phyloP scores from a whole-genome alignment of 2,888 invertebrate genomes.

The Polylopha cassiicola region DNA sequence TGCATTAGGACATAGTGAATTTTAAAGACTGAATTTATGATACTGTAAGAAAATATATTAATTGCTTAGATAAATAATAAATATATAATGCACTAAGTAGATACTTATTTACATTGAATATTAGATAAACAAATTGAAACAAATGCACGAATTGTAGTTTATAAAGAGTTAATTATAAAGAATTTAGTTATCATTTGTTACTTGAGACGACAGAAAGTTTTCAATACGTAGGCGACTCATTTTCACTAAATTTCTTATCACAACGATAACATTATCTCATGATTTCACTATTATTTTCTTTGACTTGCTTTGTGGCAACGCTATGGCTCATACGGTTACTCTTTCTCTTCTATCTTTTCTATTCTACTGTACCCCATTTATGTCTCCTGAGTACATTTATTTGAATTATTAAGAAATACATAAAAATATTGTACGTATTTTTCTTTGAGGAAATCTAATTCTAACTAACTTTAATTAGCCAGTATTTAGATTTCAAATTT shows the following conservation, averaged over 20 bases:
- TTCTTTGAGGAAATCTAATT: slow-evolving; percentile 14
- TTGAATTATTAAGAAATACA: slow-evolving; percentile 9
- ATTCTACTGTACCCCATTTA: slow-evolving; percentile 38
- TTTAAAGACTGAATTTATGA: slow-evolving; percentile 8
- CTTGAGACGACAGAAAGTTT: slow-evolving; percentile 10
- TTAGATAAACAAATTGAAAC: slow-evolving; percentile 26
- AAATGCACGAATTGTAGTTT: slow-evolving; percentile 48
- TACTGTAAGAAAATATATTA: slow-evolving; percentile 17
- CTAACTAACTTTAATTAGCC: background rate
- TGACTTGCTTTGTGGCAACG: slow-evolving; percentile 73
- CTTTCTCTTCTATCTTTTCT: slow-evolving; percentile 36
- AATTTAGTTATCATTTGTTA: slow-evolving; percentile 25
- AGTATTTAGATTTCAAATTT: slow-evolving; percentile 5
- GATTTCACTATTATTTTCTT: slow-evolving; percentile 62
- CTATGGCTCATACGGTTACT: slow-evolving; percentile 61
- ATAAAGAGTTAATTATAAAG: slow-evolving; percentile 28
- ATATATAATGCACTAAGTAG: slow-evolving; percentile 52
- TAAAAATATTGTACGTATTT: slow-evolving; percentile 11
- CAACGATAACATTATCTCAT: slow-evolving; percentile 49
- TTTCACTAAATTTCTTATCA: slow-evolving; percentile 35
- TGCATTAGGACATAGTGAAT: slow-evolving; percentile 27
- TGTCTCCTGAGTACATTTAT: slow-evolving; percentile 24
- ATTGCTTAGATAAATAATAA: slow-evolving; percentile 28
- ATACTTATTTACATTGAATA: slow-evolving; percentile 35
- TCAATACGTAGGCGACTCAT: slow-evolving; percentile 35